Evolutionary conservation across 1,140 invertebrate genomes (phyloP), one percentile per base, ranked within the genome.

Genomic region (Pseudomyrmex dendroicus): DNA sequence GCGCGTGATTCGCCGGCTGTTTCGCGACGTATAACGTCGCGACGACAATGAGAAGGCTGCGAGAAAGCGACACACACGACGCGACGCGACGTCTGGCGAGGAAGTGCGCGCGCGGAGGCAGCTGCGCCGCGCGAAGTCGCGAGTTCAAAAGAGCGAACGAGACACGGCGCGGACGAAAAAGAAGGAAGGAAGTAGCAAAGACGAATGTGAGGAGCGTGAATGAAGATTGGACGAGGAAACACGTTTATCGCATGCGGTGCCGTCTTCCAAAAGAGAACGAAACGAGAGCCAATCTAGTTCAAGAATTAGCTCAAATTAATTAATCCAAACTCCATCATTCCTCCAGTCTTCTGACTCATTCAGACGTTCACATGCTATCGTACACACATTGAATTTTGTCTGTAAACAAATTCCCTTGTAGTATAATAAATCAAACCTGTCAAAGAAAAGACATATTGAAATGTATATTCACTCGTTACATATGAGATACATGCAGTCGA

Each of bases 101-200:
- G 63, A 78, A 68, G 74, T 78, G 50, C 17, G 22, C 61, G 7
- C 9, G 50, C n/a, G 46, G 74, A 68, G 74, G 74, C 74, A 77
- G 74, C 74, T 77, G 74, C 52, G 25, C 35, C 5, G 5, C 62
- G 48, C 20, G 10, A 63, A 76, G 59, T 76, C 61, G 61, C 46
- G 22, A 46, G 46, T 12, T 20, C 44, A 10, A 44, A 35, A 35
- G 56, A 50, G 13, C 35, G 46, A 25, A 9, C 7, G 25, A 66
- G 50, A 76, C 35, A 35, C 22, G 15, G 20, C 5, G 20, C 5
- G 17, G n/a, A 59, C 3, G 44, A 25, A 13, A 15, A n/a, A 44
- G 15, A 17, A 73, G 59, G 2, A 44, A 15, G 50, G 46, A 20
- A 56, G 62, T 56, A 15, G 10, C n/a, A 4, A 52, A 25, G 67